Percentiles rank a stretch among this genome's conserved stretches.
Evolutionary conservation across 2,888 invertebrate genomes (phyloP).

Genomic region (Noctua janthe): DNA sequence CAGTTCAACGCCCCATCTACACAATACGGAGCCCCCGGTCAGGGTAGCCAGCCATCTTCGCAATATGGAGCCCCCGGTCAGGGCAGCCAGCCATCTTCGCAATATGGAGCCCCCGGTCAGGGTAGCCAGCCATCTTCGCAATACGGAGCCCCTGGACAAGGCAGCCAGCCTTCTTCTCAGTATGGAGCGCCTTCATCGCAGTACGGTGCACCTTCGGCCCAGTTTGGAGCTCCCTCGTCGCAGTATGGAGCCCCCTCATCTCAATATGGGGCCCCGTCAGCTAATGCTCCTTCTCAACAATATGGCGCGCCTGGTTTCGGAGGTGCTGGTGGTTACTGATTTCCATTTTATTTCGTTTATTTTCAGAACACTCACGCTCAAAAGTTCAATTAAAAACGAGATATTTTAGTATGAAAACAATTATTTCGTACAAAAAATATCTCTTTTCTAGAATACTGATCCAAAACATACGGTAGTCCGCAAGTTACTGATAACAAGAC

Average conservation of each 20-base stretch:
- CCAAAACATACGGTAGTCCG: background rate
- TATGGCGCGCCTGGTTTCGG: slow-evolving; percentile 78
- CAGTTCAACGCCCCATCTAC: slow-evolving; percentile 56
- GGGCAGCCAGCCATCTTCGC: slow-evolving; percentile 63
- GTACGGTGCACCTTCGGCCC: slow-evolving; percentile 53
- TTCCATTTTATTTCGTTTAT: background rate
- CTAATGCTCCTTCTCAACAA: slow-evolving; percentile 56
- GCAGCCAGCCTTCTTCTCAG: slow-evolving; percentile 68
- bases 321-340: slow-evolving; percentile 46
- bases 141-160: slow-evolving; percentile 64
- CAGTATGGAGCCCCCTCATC: slow-evolving; percentile 37
- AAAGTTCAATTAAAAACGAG: background rate
- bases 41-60: slow-evolving; percentile 38
- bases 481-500: background rate
- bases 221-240: slow-evolving; percentile 49
- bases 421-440: no score
- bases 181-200: slow-evolving; percentile 68
- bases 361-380: background rate
- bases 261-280: slow-evolving; percentile 44
- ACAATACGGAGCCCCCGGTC: slow-evolving; percentile 59
- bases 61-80: slow-evolving; percentile 58
- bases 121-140: slow-evolving; percentile 65
- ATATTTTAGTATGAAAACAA: background rate
- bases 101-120: slow-evolving; percentile 68
- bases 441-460: background rate